Percentiles rank a stretch among this genome's conserved stretches.
Conservation (phyloP, 2,797 vertebrate species). For the Phoeniculus purpureus region DNA sequence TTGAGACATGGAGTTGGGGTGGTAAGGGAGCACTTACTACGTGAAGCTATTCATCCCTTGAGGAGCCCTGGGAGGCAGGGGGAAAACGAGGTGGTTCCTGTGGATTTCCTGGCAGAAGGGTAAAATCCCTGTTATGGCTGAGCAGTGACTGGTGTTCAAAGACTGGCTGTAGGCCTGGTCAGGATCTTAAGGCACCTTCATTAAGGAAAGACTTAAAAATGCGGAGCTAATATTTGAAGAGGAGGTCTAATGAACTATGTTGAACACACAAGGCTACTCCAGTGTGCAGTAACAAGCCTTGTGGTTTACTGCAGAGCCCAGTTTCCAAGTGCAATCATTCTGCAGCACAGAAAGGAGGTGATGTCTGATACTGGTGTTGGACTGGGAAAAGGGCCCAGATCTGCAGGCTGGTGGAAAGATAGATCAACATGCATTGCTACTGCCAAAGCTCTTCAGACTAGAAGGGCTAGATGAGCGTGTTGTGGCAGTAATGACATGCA, state of each 20-base stretch:
- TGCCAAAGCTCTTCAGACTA: neutral
- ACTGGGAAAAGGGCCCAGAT: neutral
- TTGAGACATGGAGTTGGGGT: neutral
- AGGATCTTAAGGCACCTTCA: neutral
- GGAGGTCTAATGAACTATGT: neutral
- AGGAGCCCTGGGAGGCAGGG: neutral
- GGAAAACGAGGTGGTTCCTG: neutral
- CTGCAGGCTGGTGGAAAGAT: neutral
- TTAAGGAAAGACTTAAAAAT: neutral
- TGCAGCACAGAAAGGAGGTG: neutral
- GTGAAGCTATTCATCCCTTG: neutral
- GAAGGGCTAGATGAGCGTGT: neutral
- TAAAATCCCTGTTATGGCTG: neutral
- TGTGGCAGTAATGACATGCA: constrained; percentile 20
- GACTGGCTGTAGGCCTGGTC: neutral
- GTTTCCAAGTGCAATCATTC: neutral
- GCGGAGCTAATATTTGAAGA: neutral
- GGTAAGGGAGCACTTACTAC: neutral
- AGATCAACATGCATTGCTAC: neutral
- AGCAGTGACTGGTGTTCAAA: neutral
- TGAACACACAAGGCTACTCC: neutral
- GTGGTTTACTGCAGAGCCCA: neutral
- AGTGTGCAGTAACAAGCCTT: neutral
- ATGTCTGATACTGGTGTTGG: neutral
- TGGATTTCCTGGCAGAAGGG: neutral